Base-by-base conservation (phyloP, 2,888 invertebrate species). In the Dexiosoma caninum region DNA sequence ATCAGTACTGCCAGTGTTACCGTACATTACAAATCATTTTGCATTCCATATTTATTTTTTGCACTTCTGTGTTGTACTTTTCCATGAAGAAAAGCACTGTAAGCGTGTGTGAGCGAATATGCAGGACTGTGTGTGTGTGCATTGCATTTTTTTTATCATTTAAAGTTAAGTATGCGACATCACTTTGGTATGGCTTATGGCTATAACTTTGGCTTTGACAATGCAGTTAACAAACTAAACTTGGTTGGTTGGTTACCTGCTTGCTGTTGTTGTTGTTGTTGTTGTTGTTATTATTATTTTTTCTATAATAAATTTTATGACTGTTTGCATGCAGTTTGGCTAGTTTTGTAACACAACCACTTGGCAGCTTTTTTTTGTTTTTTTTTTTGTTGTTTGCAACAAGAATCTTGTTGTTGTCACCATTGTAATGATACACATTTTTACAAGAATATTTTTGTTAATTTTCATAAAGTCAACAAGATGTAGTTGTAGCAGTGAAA, bases 191-290 rank as follows among this genome's bases (percentile, higher is more conserved):
- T 81, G 57, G 76, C 76, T 81, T 72, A 76, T 49, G 55, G 67
- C 72, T 69, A 81, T 77, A 81, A 81, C 81, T 81, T 81, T 81
- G 81, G 81, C 81, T 81, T 77, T 81, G 81, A 77, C 77, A 81
- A 77, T 81, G 81, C 81, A 74, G 77, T 59, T 77, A 64, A 69
- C 57, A 69, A 72, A 69, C 81, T 72, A 69, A 77, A 81, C 77
- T 81, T 77, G 81, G 72, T 44, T 69, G 62, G 53, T 67, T 49
- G 67, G 70, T 60, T 75, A 78, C 42, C 64, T n/a, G n/a, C n/a
- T 82, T 66, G 71, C n/a, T n/a, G n/a, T 81, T 77, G 46, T 76
- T 72, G 37, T n/a, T 27, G 1, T 62, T 46, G 60, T 40, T 83
- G 75, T 44, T 67, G 67, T 35, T 82, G 64, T 80, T 16, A 40